Base-by-base conservation (phyloP, 1,140 invertebrate species). In the Drosophila albomicans region DNA sequence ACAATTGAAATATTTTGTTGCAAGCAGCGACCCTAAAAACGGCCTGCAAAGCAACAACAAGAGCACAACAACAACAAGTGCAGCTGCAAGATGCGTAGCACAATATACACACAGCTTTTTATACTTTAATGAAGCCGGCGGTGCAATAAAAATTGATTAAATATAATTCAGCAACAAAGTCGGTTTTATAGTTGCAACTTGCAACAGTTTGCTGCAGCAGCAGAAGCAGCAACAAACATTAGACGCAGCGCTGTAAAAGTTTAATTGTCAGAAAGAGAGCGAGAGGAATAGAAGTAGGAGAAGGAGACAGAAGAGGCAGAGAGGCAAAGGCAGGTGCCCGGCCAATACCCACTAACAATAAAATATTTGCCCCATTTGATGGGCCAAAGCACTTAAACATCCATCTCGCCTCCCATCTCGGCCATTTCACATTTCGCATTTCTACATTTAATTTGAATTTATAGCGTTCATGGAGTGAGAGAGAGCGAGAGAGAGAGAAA, bases 141-240 rank as follows among this genome's bases (percentile, higher is more conserved):
- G 74, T 89, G 85, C 81, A 85, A 89, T 89, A 88, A 88, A 88
- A 88, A 89, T 88, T 88, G 86, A 88, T 88, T 88, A 88, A 88
- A 88, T 88, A 88, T 88, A 88, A 88, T 88, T 88, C 78, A 85
- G 85, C 85, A 90, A 88, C 85, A 88, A 88, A 79, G 85, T 89
- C 80, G 65, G 70, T 88, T 88, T 88, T 89, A 88, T 88, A 74
- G 85, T 73, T 82, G 79, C 76, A 82, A 79, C 75, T 65, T 65
- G 63, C 63, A 81, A 51, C 67, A 38, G 30, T 49, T 59, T 43
- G 41, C 41, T 16, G 64, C 66, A 43, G 20, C 65, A 76, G 68
- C 68, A 43, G 20, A 57, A 76, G 68, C 68, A 11, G 79, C 73
- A 79, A 57, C 68, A 57, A 51, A 65, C 57, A 71, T 74, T 54